Evolutionary conservation across 2,113 vertebrate genomes (phyloP), one percentile per base, ranked within the genome.

Genomic region (Epinephelus moara): DNA sequence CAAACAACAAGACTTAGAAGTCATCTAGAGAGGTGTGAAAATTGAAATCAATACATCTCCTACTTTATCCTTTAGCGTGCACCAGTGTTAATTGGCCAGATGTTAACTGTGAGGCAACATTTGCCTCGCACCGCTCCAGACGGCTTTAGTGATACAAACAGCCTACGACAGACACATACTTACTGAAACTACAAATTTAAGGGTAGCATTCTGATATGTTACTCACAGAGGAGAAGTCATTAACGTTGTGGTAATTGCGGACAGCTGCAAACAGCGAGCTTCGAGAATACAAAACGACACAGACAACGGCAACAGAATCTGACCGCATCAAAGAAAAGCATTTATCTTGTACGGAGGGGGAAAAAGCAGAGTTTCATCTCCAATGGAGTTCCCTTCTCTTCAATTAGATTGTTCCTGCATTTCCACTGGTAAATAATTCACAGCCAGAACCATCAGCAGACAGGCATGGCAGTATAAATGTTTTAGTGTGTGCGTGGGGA

Each of bases 341-440:
- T 82, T 87, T 78, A 84, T 75, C 66, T 78, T 78, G 18, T n/a
- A 27, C 63, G 19, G 8, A 18, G 19, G 12, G 11, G 17, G 47
- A 25, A 64, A 72, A 81, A 67, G 25, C 55, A 57, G 15, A 77
- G 74, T 88, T 89, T 91, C 53, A 89, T 90, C 78, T 82, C 64
- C 66, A 78, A n/a, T 73, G 61, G 77, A 86, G 78, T 85, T 90
- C 57, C 75, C 56, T 68, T 88, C 87, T 76, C 87, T 88, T 89
- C 92, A 93, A 90, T 93, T 94, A 93, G 88, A 93, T 86, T 92
- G 88, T 91, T 93, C 84, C 89, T 88, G 89, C 91, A 91, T 94
- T 94, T 90, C 86, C 84, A 82, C 59, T 83, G 77, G 90, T 95
- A 88, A 95, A 95, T 95, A 89, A 95, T 95, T 95, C 84, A 95